phyloP scores from a whole-genome alignment of 2,888 invertebrate genomes.

The Cerceris ruficornis region DNA sequence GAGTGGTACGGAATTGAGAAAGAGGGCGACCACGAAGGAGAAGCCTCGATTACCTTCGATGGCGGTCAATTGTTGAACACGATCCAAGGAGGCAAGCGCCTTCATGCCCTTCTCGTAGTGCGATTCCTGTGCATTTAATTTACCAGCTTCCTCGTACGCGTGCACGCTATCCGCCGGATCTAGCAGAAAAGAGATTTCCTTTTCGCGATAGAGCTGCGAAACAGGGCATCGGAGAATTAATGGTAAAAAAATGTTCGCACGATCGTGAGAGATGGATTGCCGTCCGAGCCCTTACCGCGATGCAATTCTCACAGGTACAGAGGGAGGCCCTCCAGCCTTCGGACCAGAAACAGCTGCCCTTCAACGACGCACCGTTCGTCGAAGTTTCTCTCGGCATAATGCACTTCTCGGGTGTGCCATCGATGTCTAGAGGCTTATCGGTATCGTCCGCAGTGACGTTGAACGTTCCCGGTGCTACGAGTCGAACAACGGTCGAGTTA shows the following conservation, averaged over 20 bases:
- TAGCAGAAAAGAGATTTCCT: constrained; percentile 88
- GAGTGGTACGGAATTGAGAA: neutral
- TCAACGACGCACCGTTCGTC: constrained; percentile 6
- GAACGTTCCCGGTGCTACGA: neutral
- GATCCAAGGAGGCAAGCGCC: constrained; percentile 90
- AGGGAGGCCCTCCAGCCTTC: constrained; percentile 90
- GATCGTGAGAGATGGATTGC: neutral
- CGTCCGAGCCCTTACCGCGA: constrained; percentile 60
- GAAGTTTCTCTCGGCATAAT: constrained; percentile 64
- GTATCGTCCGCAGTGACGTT: constrained; percentile 40
- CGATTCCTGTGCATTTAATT: constrained; percentile 84
- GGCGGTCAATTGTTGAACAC: constrained; percentile 92
- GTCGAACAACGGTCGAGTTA: neutral
- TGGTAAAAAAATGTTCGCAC: neutral
- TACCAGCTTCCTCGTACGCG: constrained; percentile 90
- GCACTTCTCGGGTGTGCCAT: constrained; percentile 62
- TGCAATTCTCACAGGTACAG: constrained; percentile 87
- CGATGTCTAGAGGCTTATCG: constrained; percentile 14
- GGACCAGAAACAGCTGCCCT: constrained; percentile 89
- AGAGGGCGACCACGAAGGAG: neutral
- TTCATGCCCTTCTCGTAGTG: constrained; percentile 90
- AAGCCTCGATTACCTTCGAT: constrained; percentile 83
- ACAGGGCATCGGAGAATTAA: neutral
- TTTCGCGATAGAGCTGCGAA: constrained; percentile 86
- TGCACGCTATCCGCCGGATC: constrained; percentile 93